Percentiles rank a stretch among this genome's conserved stretches.
Conservation (phyloP, 2,113 vertebrate genomes). For the Hymenochirus boettgeri region DNA sequence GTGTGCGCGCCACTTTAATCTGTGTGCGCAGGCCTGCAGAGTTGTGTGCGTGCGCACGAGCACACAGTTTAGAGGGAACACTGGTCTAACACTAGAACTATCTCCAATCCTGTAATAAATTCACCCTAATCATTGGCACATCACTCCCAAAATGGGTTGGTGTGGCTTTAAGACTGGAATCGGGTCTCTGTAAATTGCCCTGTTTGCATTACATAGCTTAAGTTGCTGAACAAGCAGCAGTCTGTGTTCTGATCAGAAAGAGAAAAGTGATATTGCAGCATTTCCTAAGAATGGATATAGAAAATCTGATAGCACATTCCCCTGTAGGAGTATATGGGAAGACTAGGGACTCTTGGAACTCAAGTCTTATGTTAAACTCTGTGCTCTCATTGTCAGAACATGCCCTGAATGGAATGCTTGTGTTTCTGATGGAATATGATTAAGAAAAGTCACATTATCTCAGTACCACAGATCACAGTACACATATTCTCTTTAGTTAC, state of each 20-base stretch:
- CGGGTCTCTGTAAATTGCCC: too few species aligned
- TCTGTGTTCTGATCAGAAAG: constrained; percentile 1
- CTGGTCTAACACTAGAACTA: too few species aligned
- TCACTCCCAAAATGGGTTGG: too few species aligned
- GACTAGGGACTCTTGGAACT: constrained; percentile 28
- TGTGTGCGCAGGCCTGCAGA: too few species aligned
- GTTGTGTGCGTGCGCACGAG: too few species aligned
- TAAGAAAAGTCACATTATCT: neutral
- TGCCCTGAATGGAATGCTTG: constrained; percentile 35
- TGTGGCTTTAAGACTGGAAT: too few species aligned
- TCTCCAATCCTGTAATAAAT: too few species aligned
- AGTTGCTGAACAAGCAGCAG: constrained; percentile 18
- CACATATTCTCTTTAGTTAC: neutral
- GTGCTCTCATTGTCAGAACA: constrained; percentile 19
- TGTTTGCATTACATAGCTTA: neutral
- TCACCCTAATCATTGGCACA: too few species aligned
- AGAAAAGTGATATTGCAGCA: constrained; percentile 10
- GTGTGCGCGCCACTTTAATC: too few species aligned
- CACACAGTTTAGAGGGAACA: too few species aligned
- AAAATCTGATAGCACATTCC: constrained; percentile 27
- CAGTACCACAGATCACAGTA: neutral
- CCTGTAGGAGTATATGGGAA: constrained; percentile 30
- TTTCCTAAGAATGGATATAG: constrained; percentile 25
- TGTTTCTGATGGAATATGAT: constrained; percentile 19
- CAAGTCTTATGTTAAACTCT: constrained; percentile 18